These are phyloP conservation scores for Anodontia alba DNA, from an alignment of 2,888 invertebrate genomes.

Conservation along the genomic window DNA sequence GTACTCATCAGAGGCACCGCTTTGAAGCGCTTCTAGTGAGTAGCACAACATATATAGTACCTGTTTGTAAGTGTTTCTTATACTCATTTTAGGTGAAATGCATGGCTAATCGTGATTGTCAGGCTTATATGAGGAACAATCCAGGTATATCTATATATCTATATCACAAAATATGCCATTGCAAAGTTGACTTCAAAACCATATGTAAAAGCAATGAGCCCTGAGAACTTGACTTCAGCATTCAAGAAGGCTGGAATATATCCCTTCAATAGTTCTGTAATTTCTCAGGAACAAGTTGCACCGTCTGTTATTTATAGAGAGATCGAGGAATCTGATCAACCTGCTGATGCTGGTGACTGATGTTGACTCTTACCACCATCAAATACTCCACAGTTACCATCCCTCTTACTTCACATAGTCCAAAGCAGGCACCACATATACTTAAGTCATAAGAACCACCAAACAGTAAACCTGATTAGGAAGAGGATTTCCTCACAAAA, in stretches of 20 bases:
- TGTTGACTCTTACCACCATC: background rate
- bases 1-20: too few relatives aligned
- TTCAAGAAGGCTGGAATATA: too few relatives aligned
- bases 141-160: slow-evolving; percentile 32
- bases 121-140: slow-evolving; percentile 37
- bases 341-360: background rate
- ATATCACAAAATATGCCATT: slow-evolving; percentile 45
- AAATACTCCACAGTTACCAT: background rate
- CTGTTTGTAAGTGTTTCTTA: too few relatives aligned
- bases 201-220: too few relatives aligned
- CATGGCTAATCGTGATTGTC: slow-evolving; percentile 45
- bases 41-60: too few relatives aligned
- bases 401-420: background rate
- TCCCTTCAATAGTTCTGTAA: background rate
- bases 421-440: background rate
- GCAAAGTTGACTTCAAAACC: slow-evolving; percentile 37
- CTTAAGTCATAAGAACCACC: background rate
- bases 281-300: background rate
- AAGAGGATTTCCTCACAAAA: slow-evolving; percentile 5
- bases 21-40: too few relatives aligned
- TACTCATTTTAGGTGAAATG: too few relatives aligned
- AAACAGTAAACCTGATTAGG: background rate
- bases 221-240: too few relatives aligned
- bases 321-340: background rate
- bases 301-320: slow-evolving; percentile 10